phyloP scores from a whole-genome alignment of 2,888 invertebrate species.

The Ectemnius continuus region DNA sequence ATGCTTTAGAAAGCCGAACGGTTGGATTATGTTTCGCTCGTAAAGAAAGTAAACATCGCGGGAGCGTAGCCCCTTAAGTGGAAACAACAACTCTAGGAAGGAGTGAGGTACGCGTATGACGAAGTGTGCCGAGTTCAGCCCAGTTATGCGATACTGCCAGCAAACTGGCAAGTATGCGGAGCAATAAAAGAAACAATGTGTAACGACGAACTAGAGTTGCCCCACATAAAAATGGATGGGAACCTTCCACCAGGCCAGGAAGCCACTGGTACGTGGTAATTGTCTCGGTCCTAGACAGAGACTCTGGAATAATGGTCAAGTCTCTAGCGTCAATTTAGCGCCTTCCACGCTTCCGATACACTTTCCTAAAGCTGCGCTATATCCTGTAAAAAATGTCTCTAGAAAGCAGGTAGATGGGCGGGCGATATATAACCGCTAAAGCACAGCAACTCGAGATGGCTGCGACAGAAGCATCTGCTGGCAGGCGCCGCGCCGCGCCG shows the following conservation, averaged over 20 bases:
- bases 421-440: neutral
- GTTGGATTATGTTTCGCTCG: conserved; percentile 42
- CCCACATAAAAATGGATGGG: conserved; percentile 1
- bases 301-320: too few relatives aligned
- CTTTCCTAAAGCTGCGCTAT: conserved; percentile 17
- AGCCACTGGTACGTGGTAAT: neutral
- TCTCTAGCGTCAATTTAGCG: neutral
- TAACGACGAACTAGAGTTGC: neutral
- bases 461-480: too few relatives aligned
- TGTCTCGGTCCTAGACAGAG: too few relatives aligned
- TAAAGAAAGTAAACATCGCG: conserved; percentile 52
- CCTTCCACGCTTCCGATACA: conserved; percentile 3
- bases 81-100: conserved; percentile 43
- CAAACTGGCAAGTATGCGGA: conserved; percentile 13
- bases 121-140: conserved; percentile 46
- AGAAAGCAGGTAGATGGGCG: conserved; percentile 3
- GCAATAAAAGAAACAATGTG: conserved; percentile 14
- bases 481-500: too few relatives aligned
- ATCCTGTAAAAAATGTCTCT: neutral
- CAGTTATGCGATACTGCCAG: conserved; percentile 3
- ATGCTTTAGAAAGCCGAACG: conserved; percentile 35
- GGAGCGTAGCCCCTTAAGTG: conserved; percentile 41
- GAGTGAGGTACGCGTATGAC: conserved; percentile 25
- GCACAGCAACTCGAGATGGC: too few relatives aligned
- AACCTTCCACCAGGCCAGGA: conserved; percentile 1